A percentile compares a stretch with the other conserved stretches of the same genome.
phyloP scores from a whole-genome alignment of 2,797 vertebrate genomes.

The Aeoliscus strigatus region DNA sequence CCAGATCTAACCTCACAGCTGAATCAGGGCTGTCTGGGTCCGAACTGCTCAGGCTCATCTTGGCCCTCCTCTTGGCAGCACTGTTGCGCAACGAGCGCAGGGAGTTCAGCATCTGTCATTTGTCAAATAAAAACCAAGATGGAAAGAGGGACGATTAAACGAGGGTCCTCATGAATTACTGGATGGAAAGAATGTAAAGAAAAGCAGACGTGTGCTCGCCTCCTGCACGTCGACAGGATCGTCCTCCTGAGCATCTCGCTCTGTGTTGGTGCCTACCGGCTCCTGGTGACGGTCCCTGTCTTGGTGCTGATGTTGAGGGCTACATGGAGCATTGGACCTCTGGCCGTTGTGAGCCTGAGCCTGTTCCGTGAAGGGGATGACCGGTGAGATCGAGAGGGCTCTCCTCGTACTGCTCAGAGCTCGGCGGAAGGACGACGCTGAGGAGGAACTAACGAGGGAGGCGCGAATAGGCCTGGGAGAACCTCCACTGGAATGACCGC shows the following conservation, averaged over 20 bases:
- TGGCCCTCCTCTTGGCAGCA: conserved; percentile 90
- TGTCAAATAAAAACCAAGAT: neutral
- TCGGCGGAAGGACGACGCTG: conserved; percentile 72
- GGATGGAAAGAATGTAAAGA: conserved; percentile 1
- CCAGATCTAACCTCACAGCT: conserved; percentile 72
- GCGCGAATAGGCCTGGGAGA: conserved; percentile 76
- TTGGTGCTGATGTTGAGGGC: conserved; percentile 36
- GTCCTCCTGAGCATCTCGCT: conserved; percentile 68
- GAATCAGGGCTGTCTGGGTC: conserved; percentile 85
- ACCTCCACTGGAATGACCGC: conserved; percentile 63
- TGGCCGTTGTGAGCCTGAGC: conserved; percentile 41
- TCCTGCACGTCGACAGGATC: conserved; percentile 84
- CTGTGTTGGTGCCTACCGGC: conserved; percentile 53
- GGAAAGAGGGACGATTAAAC: too few relatives aligned
- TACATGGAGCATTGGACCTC: conserved; percentile 31
- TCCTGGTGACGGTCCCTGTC: conserved; percentile 62
- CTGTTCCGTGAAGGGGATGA: conserved; percentile 69
- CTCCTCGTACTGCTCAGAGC: conserved; percentile 58
- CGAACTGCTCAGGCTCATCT: conserved; percentile 73
- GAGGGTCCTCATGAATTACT: too few relatives aligned
- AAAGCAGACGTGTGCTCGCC: conserved; percentile 71
- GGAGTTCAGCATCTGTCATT: conserved; percentile 85
- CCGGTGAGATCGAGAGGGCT: conserved; percentile 73
- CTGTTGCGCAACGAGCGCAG: conserved; percentile 86
- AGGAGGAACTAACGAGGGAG: conserved; percentile 73